Base-by-base conservation (phyloP, 2,888 invertebrate species). In the Mimachlamys varia region DNA sequence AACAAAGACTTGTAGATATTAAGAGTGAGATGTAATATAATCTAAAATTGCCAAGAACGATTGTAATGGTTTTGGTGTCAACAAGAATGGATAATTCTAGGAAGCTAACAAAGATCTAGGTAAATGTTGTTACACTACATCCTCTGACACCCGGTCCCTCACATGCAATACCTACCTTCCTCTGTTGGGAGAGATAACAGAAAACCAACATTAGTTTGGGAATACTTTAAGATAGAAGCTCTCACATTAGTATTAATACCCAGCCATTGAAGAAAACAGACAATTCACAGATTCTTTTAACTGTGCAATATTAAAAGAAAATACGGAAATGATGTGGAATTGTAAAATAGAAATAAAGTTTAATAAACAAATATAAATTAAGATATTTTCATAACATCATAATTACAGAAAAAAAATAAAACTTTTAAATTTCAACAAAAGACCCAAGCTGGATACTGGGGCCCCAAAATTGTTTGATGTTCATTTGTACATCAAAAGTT, bases 141-240 rank as follows among this genome's bases (percentile, higher is more conserved):
- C 76, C 7, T 76, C 4, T 27, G 33, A 12, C 33, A 76, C 33
- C 76, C 19, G 44, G 3, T 22, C 62, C 62, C 76, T 0, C 58
- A 76, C 76, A 76, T 76, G 76, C 76, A 76, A 76, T 76, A 76
- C 76, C 76, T 76, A 76, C 76, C 76, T 7, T 76, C 76, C 33
- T 76, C 76, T 76, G 76, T 33, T 33, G 76, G 27, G 33, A 76
- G 76, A 76, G 76, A 53, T 53, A 53, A 53, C 53, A 76, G 76
- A 76, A 76, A 76, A 76, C 76, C 76, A 76, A 76, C 27, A 76
- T 76, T 76, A 76, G 76, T 76, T 33, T 22, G 33, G 76, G 76
- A 33, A 76, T 15, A 10, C 15, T 76, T 76, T 76, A 27, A 76
- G 76, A 76, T 10, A 27, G 22, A 76, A 33, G 33, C 2, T 76